These are phyloP conservation scores for Sebastes kiyomatsui DNA, from an alignment of 2,797 vertebrate species.

Conservation along the genomic window DNA sequence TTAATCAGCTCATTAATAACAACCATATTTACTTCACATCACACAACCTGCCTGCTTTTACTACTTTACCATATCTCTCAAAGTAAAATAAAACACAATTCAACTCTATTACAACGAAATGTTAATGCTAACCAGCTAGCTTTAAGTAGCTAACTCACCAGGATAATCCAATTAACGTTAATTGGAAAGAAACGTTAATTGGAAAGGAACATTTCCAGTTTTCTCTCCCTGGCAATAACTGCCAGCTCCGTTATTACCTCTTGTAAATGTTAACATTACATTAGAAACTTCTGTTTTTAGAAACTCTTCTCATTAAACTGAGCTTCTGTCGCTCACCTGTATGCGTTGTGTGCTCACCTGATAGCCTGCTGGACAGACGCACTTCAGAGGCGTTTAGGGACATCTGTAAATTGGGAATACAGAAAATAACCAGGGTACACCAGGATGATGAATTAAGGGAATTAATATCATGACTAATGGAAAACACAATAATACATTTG, in stretches of 20 bases:
- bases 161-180: neutral
- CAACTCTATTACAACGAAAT: neutral
- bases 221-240: no score
- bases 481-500: no score
- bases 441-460: no score
- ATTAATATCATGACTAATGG: rapidly evolving
- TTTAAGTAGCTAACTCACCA: neutral
- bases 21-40: neutral
- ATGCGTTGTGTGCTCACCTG: neutral
- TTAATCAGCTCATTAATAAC: neutral
- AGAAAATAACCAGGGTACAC: neutral
- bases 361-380: neutral
- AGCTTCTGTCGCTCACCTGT: neutral
- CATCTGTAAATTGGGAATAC: neutral
- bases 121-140: neutral
- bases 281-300: neutral
- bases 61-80: neutral
- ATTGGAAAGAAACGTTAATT: neutral
- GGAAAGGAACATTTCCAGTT: no score
- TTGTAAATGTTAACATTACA: neutral
- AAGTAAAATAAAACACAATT: neutral
- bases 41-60: neutral
- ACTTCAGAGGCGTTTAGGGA: neutral
- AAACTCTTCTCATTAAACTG: neutral
- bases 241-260: neutral